Evolutionary conservation across 2,113 vertebrate genomes (phyloP).

Genomic region (Otocyon megalotis): DNA sequence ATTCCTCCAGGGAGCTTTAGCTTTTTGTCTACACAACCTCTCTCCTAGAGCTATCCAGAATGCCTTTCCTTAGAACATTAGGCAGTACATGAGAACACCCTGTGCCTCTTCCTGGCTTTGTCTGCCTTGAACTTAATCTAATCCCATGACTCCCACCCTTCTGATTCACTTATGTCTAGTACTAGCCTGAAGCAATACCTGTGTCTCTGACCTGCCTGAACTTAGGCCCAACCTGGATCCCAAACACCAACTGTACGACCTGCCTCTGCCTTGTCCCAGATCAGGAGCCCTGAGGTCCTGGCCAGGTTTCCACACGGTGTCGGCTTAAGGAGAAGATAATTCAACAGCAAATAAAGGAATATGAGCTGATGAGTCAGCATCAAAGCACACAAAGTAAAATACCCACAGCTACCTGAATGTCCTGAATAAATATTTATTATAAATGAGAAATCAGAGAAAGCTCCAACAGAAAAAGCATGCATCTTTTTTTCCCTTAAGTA

Average conservation of each 20-base stretch:
- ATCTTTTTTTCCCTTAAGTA: background rate
- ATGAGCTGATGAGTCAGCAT: constrained; percentile 23
- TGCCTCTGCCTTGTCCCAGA: background rate
- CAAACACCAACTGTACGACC: background rate
- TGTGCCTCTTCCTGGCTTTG: background rate
- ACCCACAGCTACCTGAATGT: background rate
- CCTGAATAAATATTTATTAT: constrained; percentile 24
- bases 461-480: constrained; percentile 8
- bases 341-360: constrained; percentile 38
- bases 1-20: background rate
- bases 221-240: background rate
- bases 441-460: background rate
- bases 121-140: background rate
- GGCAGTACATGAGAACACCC: background rate
- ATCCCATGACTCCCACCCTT: background rate
- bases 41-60: background rate
- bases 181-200: background rate
- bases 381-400: constrained; percentile 31
- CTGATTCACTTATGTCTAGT: background rate
- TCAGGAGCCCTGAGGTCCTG: background rate
- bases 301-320: background rate
- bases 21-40: background rate
- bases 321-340: constrained; percentile 6
- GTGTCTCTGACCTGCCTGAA: background rate
- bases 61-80: background rate